Percentiles rank a stretch among this genome's conserved stretches.
Evolutionary conservation across 2,113 vertebrate species (phyloP).

Genomic region (Bucco capensis): DNA sequence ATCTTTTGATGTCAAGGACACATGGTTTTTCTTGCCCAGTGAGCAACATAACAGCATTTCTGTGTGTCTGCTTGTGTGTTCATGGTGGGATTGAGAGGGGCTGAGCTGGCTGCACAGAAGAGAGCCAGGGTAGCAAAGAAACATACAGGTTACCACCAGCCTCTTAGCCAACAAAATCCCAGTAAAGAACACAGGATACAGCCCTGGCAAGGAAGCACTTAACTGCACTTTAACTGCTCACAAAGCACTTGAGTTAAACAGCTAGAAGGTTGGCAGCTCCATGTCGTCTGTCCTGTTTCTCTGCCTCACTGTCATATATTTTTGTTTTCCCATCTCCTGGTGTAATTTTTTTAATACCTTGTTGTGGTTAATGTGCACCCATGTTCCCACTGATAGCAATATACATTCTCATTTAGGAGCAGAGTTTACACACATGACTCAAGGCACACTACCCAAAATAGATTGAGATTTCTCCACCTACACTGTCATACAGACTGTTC

Average conservation of each 20-base stretch:
- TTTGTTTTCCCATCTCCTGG: neutral
- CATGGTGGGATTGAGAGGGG: rapidly evolving
- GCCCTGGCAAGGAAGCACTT: neutral
- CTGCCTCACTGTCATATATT: neutral
- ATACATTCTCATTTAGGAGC: neutral
- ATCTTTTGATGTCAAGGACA: neutral
- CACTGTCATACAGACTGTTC: neutral
- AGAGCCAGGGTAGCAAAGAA: neutral
- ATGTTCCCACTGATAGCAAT: neutral
- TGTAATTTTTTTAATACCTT: neutral
- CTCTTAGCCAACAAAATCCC: neutral
- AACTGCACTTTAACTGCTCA: neutral
- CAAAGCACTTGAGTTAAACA: neutral
- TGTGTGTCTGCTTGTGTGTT: neutral
- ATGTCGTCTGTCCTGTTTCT: neutral
- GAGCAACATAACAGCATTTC: neutral
- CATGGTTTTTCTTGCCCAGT: neutral
- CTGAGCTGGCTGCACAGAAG: neutral
- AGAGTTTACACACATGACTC: neutral
- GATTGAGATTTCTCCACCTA: neutral
- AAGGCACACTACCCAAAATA: neutral
- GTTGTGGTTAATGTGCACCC: neutral
- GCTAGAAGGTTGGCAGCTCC: neutral
- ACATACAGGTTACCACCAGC: neutral
- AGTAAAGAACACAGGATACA: rapidly evolving